These are phyloP conservation scores for Lutraria rhynchaena DNA, from an alignment of 1,140 invertebrate genomes.

Conservation along the genomic window DNA sequence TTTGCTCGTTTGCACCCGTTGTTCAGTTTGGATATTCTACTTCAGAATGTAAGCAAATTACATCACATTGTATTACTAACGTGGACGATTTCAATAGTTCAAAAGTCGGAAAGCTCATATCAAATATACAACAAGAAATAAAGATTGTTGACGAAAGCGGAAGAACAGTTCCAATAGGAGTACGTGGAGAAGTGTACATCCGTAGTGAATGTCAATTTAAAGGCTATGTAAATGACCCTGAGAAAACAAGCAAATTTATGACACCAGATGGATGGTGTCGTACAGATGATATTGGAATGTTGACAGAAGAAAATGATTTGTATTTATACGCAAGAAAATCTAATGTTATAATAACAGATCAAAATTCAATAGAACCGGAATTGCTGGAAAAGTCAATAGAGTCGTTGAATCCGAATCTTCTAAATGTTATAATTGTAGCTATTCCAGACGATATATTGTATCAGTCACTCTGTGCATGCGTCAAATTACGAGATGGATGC, in stretches of 20 bases:
- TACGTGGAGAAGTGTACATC: background rate
- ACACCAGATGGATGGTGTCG: background rate
- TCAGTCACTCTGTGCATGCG: constrained; percentile 13
- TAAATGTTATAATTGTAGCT: constrained; percentile 32
- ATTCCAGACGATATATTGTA: constrained; percentile 38
- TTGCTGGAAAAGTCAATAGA: constrained; percentile 15
- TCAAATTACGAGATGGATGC: no score
- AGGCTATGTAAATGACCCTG: background rate
- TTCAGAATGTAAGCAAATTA: no score
- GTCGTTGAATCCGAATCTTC: background rate
- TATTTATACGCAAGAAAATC: background rate
- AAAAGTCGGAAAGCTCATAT: no score
- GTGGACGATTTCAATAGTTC: no score
- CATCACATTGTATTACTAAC: no score
- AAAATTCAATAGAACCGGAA: background rate
- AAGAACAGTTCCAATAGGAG: background rate
- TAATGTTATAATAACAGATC: background rate
- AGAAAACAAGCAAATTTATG: background rate
- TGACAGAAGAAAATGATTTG: background rate
- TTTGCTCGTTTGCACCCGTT: no score
- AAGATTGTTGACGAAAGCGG: background rate
- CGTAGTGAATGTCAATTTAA: background rate
- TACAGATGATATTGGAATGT: background rate
- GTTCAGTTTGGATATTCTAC: no score
- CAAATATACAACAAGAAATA: background rate